Conservation (phyloP, 2,113 vertebrate species). For the Rafetus swinhoei region DNA sequence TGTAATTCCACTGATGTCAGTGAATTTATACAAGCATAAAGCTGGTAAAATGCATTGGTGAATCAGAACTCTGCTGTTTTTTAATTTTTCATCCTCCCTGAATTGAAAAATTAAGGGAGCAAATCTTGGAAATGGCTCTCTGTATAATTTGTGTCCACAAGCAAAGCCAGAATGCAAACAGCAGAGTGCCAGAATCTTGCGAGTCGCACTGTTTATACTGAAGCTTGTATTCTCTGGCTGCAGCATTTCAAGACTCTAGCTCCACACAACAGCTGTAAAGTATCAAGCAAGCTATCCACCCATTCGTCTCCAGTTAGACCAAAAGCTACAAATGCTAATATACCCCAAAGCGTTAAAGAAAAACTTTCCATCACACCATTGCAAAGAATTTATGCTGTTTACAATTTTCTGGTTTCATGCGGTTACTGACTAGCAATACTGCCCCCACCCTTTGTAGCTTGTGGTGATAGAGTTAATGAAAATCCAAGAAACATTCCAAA, state of each 20-base stretch:
- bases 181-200: slow-evolving; percentile 41
- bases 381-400: slow-evolving; percentile 41
- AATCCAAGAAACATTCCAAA: slow-evolving; percentile 72
- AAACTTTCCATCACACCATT: background rate
- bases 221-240: slow-evolving; percentile 45
- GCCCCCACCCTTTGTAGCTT: slow-evolving; percentile 9
- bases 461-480: slow-evolving; percentile 71
- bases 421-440: background rate
- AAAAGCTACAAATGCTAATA: background rate
- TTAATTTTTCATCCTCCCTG: background rate
- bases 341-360: slow-evolving; percentile 5
- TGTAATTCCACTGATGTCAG: background rate
- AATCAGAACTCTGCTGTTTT: background rate
- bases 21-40: background rate
- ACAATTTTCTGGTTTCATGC: slow-evolving; percentile 28
- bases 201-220: slow-evolving; percentile 59
- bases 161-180: slow-evolving; percentile 47
- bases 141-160: slow-evolving; percentile 16
- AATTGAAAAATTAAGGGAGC: slow-evolving; percentile 40
- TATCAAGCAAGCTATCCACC: slow-evolving; percentile 1
- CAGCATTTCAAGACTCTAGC: slow-evolving; percentile 13
- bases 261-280: slow-evolving; percentile 53
- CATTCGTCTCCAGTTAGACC: slow-evolving; percentile 23
- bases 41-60: background rate
- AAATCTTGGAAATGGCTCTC: slow-evolving; percentile 59